Evolutionary conservation across 2,113 vertebrate genomes (phyloP).

Genomic region (Ondatra zibethicus): DNA sequence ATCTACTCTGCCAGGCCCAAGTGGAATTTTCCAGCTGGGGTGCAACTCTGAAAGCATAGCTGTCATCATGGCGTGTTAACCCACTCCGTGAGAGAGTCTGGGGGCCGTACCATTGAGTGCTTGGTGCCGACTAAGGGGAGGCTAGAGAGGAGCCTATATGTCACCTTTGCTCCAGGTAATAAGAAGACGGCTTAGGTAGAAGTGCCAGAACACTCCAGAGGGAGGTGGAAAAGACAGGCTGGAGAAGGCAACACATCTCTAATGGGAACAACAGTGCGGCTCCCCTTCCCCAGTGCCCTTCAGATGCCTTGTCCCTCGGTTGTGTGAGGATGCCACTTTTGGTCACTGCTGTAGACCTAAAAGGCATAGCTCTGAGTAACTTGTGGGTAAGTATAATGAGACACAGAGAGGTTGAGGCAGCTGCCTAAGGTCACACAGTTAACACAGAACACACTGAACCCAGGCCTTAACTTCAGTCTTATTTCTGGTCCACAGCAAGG

Average conservation of each 20-base stretch:
- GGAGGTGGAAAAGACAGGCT: background rate
- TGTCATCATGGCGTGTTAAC: background rate
- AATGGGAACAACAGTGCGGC: background rate
- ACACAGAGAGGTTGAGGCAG: slow-evolving; percentile 21
- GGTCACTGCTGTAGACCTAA: background rate
- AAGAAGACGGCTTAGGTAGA: background rate
- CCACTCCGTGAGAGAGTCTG: too few relatives aligned
- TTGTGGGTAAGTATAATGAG: background rate
- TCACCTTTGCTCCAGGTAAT: background rate
- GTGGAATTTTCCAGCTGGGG: slow-evolving; percentile 64
- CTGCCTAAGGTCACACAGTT: background rate
- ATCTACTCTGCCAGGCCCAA: background rate
- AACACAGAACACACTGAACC: background rate
- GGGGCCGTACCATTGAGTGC: too few relatives aligned
- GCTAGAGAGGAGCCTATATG: background rate
- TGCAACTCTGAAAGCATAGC: background rate
- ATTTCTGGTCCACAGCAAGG: background rate
- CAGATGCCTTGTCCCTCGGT: accelerated
- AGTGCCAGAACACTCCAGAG: background rate
- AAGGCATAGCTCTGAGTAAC: background rate
- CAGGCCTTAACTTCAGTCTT: background rate
- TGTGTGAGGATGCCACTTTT: background rate
- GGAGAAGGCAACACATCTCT: background rate
- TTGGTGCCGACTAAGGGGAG: background rate
- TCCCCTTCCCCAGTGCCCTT: background rate